phyloP scores from a whole-genome alignment of 2,797 vertebrate genomes.

The Heliangelus exortis region DNA sequence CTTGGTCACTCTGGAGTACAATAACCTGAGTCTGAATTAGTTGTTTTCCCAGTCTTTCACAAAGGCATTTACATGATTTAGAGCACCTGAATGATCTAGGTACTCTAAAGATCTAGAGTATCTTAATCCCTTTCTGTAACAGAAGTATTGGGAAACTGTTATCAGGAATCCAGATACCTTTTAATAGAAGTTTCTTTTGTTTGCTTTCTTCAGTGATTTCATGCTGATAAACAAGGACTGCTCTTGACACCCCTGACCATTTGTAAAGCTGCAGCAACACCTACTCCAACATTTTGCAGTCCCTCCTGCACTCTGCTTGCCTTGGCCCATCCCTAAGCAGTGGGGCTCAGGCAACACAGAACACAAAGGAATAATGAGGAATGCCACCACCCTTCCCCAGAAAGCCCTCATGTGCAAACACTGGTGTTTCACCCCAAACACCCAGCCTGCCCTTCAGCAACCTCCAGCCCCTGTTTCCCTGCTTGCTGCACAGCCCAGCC shows the following conservation, averaged over 20 bases:
- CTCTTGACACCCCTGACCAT: constrained; percentile 20
- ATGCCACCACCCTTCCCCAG: background rate
- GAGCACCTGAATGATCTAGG: background rate
- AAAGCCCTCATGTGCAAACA: background rate
- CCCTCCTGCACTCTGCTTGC: constrained; percentile 1
- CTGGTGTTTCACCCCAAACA: background rate
- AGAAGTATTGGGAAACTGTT: background rate
- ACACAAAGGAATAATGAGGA: background rate
- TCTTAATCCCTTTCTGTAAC: constrained; percentile 1
- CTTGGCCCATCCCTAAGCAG: background rate
- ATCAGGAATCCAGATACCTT: background rate
- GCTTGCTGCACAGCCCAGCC: background rate
- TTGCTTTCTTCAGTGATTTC: background rate
- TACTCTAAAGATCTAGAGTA: background rate
- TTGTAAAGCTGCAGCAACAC: background rate
- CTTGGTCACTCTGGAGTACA: constrained; percentile 28
- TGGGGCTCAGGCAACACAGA: background rate
- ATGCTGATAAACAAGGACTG: constrained; percentile 30
- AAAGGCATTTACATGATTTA: constrained; percentile 9
- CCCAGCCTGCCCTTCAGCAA: background rate
- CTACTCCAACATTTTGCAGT: constrained; percentile 46
- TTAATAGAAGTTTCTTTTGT: background rate
- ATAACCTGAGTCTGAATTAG: constrained; percentile 30
- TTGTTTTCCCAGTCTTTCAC: constrained; percentile 23
- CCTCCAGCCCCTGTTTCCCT: background rate